These are phyloP conservation scores for Crossocerus cetratus DNA, from an alignment of 2,888 invertebrate genomes.

Conservation along the genomic window DNA sequence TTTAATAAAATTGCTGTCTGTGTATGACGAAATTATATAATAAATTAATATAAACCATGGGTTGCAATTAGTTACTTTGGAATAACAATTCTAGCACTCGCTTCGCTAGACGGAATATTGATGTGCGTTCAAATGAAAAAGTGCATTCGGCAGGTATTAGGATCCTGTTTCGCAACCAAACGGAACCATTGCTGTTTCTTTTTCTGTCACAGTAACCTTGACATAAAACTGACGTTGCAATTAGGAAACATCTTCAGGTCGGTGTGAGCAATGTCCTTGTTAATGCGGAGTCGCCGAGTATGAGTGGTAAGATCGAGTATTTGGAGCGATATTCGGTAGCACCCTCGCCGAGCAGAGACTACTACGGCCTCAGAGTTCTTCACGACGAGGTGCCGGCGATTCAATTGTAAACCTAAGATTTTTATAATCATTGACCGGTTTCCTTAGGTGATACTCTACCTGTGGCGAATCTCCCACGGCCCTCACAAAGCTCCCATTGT, in stretches of 20 bases:
- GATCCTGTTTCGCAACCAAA: too few species aligned
- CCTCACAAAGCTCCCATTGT: slow-evolving; percentile 64
- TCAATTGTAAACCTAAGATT: neutral
- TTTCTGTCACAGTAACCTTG: neutral
- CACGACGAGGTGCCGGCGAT: slow-evolving; percentile 60
- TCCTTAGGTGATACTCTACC: slow-evolving; percentile 64
- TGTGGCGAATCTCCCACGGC: slow-evolving; percentile 71
- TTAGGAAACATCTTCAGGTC: slow-evolving; percentile 22
- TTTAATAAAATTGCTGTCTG: slow-evolving; percentile 63
- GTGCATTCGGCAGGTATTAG: too few species aligned
- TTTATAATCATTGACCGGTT: slow-evolving; percentile 4
- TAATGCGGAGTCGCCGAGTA: slow-evolving; percentile 43
- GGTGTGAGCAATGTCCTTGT: slow-evolving; percentile 10
- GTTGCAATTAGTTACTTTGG: neutral
- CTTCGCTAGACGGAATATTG: too few species aligned
- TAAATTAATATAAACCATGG: slow-evolving; percentile 8
- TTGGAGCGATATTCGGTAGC: slow-evolving; percentile 71
- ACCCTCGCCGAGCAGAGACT: slow-evolving; percentile 72
- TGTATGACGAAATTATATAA: slow-evolving; percentile 25
- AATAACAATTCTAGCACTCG: too few species aligned
- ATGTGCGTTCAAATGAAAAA: neutral
- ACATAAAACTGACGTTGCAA: neutral
- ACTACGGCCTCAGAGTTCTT: slow-evolving; percentile 68
- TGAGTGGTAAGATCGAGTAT: slow-evolving; percentile 60
- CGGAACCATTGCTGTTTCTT: too few species aligned